phyloP scores from a whole-genome alignment of 2,797 vertebrate species.

The Linurgus olivaceus region DNA sequence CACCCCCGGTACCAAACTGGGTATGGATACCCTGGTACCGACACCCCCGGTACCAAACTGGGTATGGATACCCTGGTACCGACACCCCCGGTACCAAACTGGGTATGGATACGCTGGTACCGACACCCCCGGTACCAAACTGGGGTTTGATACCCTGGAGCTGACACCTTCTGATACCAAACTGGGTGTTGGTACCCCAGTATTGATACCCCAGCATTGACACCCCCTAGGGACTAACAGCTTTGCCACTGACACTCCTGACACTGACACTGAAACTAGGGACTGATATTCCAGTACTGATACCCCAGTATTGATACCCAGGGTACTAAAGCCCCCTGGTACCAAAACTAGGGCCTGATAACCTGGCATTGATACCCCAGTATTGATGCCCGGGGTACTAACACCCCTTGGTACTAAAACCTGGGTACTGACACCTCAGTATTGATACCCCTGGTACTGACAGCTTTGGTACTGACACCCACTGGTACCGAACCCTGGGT shows the following conservation, averaged over 20 bases:
- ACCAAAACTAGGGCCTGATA: background rate
- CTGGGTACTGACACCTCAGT: background rate
- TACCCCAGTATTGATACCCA: too few relatives aligned
- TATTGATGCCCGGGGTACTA: too few relatives aligned
- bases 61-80: too few relatives aligned
- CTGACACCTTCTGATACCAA: too few relatives aligned
- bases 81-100: too few relatives aligned
- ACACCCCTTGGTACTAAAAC: background rate
- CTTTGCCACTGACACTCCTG: background rate
- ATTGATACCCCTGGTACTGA: too few relatives aligned
- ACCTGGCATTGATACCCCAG: fast-evolving
- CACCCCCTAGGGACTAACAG: background rate
- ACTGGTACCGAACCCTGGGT: background rate
- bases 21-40: fast-evolving
- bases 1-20: fast-evolving
- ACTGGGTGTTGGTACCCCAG: too few relatives aligned
- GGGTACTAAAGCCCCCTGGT: background rate
- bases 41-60: too few relatives aligned
- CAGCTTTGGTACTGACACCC: background rate
- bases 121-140: too few relatives aligned
- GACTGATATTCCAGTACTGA: too few relatives aligned
- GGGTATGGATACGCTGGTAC: too few relatives aligned
- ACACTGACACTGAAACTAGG: background rate
- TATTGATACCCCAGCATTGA: background rate
- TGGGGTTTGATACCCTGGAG: too few relatives aligned